Evolutionary conservation across 2,888 invertebrate genomes (phyloP).

Genomic region (Chymomyza fuscimana): DNA sequence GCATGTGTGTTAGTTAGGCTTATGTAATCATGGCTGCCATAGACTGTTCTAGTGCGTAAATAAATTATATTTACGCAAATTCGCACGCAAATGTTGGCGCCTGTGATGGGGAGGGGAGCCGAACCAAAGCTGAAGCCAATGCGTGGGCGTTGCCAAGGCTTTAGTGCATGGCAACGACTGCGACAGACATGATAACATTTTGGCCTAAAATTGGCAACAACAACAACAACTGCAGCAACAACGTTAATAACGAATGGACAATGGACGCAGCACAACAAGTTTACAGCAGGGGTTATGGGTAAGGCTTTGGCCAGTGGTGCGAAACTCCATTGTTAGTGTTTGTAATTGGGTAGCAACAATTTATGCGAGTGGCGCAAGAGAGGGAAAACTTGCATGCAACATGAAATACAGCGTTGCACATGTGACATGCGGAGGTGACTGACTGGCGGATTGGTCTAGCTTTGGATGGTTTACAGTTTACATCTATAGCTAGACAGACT

Average conservation of each 20-base stretch:
- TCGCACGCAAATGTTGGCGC: slow-evolving; percentile 54
- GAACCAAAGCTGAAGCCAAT: slow-evolving; percentile 10
- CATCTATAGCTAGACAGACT: neutral
- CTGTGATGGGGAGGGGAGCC: slow-evolving; percentile 23
- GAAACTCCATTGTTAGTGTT: slow-evolving; percentile 62
- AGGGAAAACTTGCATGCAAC: slow-evolving; percentile 25
- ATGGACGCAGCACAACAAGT: slow-evolving; percentile 13
- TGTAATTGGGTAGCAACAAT: slow-evolving; percentile 74
- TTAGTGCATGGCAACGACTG: slow-evolving; percentile 58
- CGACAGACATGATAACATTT: slow-evolving; percentile 72
- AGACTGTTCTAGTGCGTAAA: slow-evolving; percentile 60
- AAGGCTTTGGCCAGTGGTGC: neutral
- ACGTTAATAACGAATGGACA: slow-evolving; percentile 30
- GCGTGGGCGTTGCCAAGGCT: slow-evolving; percentile 3
- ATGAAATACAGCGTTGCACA: slow-evolving; percentile 63
- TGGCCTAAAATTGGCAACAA: slow-evolving; percentile 75
- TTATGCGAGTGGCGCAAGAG: slow-evolving; percentile 49
- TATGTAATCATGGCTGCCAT: slow-evolving; percentile 62
- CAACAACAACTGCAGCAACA: slow-evolving; percentile 29
- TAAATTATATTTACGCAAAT: slow-evolving; percentile 75
- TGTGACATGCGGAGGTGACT: slow-evolving; percentile 39
- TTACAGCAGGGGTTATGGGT: neutral
- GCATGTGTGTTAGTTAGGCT: slow-evolving; percentile 44
- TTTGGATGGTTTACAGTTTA: neutral
- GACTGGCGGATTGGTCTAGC: slow-evolving; percentile 29